phyloP scores from a whole-genome alignment of 2,113 vertebrate species.

The Beaufortia kweichowensis region DNA sequence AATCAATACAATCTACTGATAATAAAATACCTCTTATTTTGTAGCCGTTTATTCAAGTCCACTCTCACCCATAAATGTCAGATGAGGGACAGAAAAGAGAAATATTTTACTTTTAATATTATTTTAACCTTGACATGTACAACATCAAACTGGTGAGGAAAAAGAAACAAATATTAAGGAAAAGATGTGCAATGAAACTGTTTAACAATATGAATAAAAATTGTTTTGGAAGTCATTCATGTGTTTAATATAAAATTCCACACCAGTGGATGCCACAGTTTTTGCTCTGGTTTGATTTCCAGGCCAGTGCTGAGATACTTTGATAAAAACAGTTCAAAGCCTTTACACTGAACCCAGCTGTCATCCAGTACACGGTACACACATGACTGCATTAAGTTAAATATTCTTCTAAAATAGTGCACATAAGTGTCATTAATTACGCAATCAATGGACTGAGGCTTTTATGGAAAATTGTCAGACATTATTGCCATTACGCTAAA shows the following conservation, averaged over 20 bases:
- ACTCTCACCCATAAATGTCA: neutral
- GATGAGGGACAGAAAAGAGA: neutral
- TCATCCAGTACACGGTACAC: slow-evolving; percentile 6
- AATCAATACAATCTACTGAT: too few species aligned
- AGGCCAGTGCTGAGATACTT: neutral
- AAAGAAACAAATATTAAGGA: neutral
- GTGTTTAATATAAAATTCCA: slow-evolving; percentile 39
- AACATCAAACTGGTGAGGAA: neutral
- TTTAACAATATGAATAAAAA: neutral
- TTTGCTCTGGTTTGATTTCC: slow-evolving; percentile 27
- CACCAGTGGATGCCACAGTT: slow-evolving; percentile 21
- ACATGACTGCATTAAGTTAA: slow-evolving; percentile 44
- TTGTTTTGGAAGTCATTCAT: neutral
- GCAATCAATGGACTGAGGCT: slow-evolving; percentile 50
- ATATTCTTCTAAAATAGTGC: slow-evolving; percentile 41
- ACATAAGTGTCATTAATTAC: slow-evolving; percentile 50
- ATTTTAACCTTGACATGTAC: neutral
- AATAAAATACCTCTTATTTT: too few species aligned
- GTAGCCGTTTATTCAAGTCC: too few species aligned
- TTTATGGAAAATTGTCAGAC: slow-evolving; percentile 11
- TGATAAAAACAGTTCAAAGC: slow-evolving; percentile 30
- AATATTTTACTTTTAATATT: neutral
- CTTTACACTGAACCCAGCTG: slow-evolving; percentile 20
- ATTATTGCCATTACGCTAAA: slow-evolving; percentile 22
- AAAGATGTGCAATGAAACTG: neutral